Evolutionary conservation across 37 sponge, comb jelly and placozoan genomes (phyloP).

Genomic region (Mnemiopsis leidyi): DNA sequence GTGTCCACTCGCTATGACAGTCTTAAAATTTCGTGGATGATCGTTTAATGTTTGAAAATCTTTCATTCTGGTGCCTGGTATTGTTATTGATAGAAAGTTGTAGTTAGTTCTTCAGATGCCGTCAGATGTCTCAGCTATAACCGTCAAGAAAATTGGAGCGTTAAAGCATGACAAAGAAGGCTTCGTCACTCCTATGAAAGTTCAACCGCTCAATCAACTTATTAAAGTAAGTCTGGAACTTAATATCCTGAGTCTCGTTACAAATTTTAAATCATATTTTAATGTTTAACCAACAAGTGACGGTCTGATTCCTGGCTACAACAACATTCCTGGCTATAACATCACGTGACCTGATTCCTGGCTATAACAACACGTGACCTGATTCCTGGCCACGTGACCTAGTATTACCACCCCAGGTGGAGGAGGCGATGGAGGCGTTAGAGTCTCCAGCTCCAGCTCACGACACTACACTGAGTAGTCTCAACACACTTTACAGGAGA

Average conservation of each 20-base stretch:
- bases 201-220: neutral
- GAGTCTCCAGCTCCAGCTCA: constrained; percentile 28
- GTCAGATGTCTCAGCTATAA: neutral
- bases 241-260: too few relatives aligned
- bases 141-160: neutral
- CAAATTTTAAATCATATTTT: too few relatives aligned
- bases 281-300: too few relatives aligned
- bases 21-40: too few relatives aligned
- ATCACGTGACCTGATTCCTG: neutral
- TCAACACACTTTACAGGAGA: constrained; percentile 29
- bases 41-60: too few relatives aligned
- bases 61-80: too few relatives aligned
- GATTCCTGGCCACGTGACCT: neutral
- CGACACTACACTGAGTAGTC: constrained; percentile 46
- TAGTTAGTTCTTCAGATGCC: constrained; percentile 19
- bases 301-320: too few relatives aligned
- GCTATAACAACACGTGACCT: neutral
- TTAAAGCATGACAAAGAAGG: constrained; percentile 56
- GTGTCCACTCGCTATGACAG: too few relatives aligned
- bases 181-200: constrained; percentile 49
- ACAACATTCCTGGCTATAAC: too few relatives aligned
- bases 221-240: constrained; percentile 8
- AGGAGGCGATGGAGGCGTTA: neutral
- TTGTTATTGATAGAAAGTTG: too few relatives aligned
- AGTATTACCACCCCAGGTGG: neutral